Evolutionary conservation across 2,888 invertebrate genomes (phyloP).

Genomic region (Trissolcus brochymenae): DNA sequence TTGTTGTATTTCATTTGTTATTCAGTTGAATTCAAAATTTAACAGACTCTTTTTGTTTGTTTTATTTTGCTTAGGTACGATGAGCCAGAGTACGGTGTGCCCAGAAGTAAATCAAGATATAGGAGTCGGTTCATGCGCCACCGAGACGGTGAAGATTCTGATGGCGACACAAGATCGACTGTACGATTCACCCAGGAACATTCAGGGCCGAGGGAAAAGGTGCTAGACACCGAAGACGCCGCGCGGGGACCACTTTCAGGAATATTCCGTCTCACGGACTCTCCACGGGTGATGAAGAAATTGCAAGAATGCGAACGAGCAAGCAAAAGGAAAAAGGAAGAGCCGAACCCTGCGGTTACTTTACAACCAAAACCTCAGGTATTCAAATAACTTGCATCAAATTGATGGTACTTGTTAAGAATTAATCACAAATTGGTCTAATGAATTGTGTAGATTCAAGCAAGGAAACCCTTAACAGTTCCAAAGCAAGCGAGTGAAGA

Average conservation of each 20-base stretch:
- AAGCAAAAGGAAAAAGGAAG: constrained; percentile 86
- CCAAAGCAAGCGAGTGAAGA: constrained; percentile 91
- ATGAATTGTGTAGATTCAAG: constrained; percentile 21
- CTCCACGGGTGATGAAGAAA: constrained; percentile 92
- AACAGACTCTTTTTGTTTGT: not conserved
- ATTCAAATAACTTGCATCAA: too few relatives aligned
- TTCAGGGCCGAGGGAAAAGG: constrained; percentile 79
- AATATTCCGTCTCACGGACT: constrained; percentile 90
- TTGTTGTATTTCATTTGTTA: not conserved
- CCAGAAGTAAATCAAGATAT: constrained; percentile 74
- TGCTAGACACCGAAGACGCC: constrained; percentile 92
- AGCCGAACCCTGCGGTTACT: constrained; percentile 79
- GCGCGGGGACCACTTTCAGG: constrained; percentile 91
- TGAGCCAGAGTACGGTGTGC: constrained; percentile 72
- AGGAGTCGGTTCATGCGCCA: constrained; percentile 77
- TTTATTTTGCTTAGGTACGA: constrained; percentile 67
- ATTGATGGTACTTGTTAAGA: too few relatives aligned
- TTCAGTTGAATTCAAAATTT: not conserved
- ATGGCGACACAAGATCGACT: constrained; percentile 81
- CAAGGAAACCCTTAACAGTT: constrained; percentile 77
- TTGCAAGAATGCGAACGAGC: constrained; percentile 87
- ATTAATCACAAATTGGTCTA: too few relatives aligned
- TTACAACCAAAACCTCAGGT: constrained; percentile 79
- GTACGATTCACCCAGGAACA: constrained; percentile 82
- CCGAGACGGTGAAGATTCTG: constrained; percentile 86